Base-by-base conservation (phyloP, 2,797 vertebrate species). In the Acomys russatus region DNA sequence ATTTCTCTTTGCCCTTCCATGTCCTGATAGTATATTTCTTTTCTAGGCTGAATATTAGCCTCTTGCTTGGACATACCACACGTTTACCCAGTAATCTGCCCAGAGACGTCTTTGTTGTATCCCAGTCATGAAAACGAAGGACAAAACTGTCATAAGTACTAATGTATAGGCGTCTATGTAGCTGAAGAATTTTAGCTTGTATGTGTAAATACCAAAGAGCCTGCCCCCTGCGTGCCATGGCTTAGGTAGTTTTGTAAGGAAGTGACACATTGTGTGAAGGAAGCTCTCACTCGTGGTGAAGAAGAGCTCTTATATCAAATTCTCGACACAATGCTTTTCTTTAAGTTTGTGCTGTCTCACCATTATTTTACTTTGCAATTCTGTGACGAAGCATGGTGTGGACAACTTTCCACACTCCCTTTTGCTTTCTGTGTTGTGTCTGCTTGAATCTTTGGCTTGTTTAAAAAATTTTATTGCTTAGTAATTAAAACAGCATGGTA, bases 11-110 rank as follows among this genome's bases (percentile, higher is more conserved):
- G 18, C 66, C 33, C 79, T 95, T 87, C 78, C 25, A 23, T 64
- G 28, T 2, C 28, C 70, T 23, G 25, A 30, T 20, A 54, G 56
- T 28, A 80, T 33, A 30, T 89, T 82, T 93, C 22, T 56, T 87
- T 95, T 80, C 73, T 64, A 59, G 51, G 71, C 77, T 66, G 80
- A 87, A 38, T 94, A 89, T 22, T 56, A 51, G 70, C 59, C 18
- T 22, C 7, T 28, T 56, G 33, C 35, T 28, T 30, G 44, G 22
- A 76, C 79, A 30, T n/a, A 51, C 33, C 64, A 54, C 12, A 54
- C 1, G 9, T 76, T 88, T 76, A 64, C n/a, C 28, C 14, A n/a
- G 84, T 94, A 28, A 25, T 25, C 63, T 73, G 23, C 14, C 2
- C 3, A 44, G 88, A 80, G 18, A 70, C 17, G 63, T 38, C 49